Evolutionary conservation across 2,888 invertebrate species (phyloP).

Genomic region (Sarcophaga variegata): DNA sequence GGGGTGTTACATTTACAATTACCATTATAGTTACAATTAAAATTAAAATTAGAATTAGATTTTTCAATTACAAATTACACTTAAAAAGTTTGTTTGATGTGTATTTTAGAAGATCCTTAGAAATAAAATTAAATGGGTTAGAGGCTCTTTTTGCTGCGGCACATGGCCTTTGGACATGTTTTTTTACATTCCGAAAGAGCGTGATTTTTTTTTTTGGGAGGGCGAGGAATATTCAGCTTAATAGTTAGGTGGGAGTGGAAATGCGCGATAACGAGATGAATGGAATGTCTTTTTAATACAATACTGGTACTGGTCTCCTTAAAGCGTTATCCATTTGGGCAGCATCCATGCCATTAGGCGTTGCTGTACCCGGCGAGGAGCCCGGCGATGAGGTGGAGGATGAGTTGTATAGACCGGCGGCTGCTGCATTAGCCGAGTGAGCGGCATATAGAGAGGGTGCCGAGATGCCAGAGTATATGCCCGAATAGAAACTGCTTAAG

Average conservation of each 20-base stretch:
- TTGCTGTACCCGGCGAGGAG: constrained; percentile 81
- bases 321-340: constrained; percentile 79
- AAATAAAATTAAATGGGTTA: no score
- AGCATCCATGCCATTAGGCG: constrained; percentile 79
- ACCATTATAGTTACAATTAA: no score
- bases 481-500: constrained; percentile 81
- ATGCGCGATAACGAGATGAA: neutral
- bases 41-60: no score
- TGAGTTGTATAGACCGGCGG: constrained; percentile 81
- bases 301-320: constrained; percentile 81
- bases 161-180: no score
- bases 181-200: no score
- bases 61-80: no score
- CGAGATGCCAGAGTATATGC: constrained; percentile 81
- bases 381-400: constrained; percentile 81
- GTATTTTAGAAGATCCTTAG: no score
- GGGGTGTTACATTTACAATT: no score
- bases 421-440: constrained; percentile 79
- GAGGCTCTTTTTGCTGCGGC: no score
- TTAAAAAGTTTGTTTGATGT: no score
- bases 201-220: no score
- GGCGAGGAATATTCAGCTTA: no score
- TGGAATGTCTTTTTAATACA: constrained; percentile 75
- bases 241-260: neutral
- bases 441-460: constrained; percentile 81